Evolutionary conservation across 2,113 vertebrate genomes (phyloP), one percentile per base, ranked within the genome.

Genomic region (Odocoileus hemionus): DNA sequence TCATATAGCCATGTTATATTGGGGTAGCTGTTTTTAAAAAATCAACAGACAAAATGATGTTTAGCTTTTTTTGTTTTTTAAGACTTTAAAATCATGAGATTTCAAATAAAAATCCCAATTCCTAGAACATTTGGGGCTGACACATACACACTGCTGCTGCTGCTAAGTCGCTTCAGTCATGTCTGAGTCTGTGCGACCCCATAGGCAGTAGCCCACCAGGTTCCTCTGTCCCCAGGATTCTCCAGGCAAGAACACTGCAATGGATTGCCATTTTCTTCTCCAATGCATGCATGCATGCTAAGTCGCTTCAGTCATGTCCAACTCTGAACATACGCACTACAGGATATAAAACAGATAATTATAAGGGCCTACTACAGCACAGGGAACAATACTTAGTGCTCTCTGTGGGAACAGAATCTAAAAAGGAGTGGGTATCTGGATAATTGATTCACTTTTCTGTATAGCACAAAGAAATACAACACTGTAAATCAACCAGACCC

Each of bases 231-330:
- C n/a, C n/a, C 2, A 19, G 67, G 9, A 70, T 39, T 39, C 67
- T 70, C 19, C 19, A 70, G 67, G 67, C n/a, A 39, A 39, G n/a
- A 70, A 39, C 2, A 39, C 19, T 70, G 67, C n/a, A 70, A 19
- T 23, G 10, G 17, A 10, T 23, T 39, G 67, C 67, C 67, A 39
- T 39, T 70, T 36, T n/a, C n/a, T 39, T 39, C n/a, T 70, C n/a
- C 67, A 70, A 12, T 12, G 67, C 9, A 36, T n/a, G 33, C 33
- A 36, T n/a, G 9, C 64, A 70, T 70, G 64, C 64, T 21, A 36
- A 43, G 43, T 43, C 6, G 1, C 43, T 43, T 43, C 43, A 70
- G n/a, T 70, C 2, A 0, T 50, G 47, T 50, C 47, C 1, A 0
- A 36, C 19, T 70, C 64, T 70, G 64, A 19, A 70, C 4, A 70